Evolutionary conservation across 2,113 vertebrate genomes (phyloP), one percentile per base, ranked within the genome.

Genomic region (Xenopus tropicalis): DNA sequence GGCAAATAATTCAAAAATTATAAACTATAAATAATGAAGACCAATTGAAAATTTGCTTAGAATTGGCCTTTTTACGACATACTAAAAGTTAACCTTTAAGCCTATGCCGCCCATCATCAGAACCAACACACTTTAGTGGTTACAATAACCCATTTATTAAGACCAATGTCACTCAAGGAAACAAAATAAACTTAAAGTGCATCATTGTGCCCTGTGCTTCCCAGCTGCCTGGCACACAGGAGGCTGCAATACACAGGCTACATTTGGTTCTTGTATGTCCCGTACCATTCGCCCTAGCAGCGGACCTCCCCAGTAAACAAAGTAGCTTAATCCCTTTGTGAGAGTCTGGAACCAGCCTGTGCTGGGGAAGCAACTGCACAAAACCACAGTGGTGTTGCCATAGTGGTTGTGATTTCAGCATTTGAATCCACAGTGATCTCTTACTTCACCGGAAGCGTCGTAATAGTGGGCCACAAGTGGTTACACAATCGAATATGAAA

Each of bases 121-220:
- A 37, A 37, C 2, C 1, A 9, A 37, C 29, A 37, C 29, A 37
- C 29, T 59, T 59, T 10, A 59, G 37, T 66, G 71, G 22, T 66
- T 59, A 58, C 14, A 59, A 22, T 51, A 73, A 57, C 25, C 54
- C 52, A 37, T 66, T 73, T 72, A 72, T 72, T 72, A 72, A 65
- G 70, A 71, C 59, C 23, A 4, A 65, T 72, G 13, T 65, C 71
- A 66, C 70, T 63, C 61, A 51, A 66, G 54, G 43, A 72, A 65
- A n/a, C 14, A 54, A 54, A 54, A 54, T 2, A 54, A 54, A 72
- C 46, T 43, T 72, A 72, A 74, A 74, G 64, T 74, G 72, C 72
- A 59, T 72, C 48, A 54, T 74, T 20, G 61, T 23, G 25, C 6
- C 57, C 42, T 48, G 43, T 72, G 71, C 51, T 22, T 11, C 12